Percentiles rank a stretch among this genome's conserved stretches.
phyloP scores from a whole-genome alignment of 1,140 invertebrate genomes.

The Drosophila bipectinata region DNA sequence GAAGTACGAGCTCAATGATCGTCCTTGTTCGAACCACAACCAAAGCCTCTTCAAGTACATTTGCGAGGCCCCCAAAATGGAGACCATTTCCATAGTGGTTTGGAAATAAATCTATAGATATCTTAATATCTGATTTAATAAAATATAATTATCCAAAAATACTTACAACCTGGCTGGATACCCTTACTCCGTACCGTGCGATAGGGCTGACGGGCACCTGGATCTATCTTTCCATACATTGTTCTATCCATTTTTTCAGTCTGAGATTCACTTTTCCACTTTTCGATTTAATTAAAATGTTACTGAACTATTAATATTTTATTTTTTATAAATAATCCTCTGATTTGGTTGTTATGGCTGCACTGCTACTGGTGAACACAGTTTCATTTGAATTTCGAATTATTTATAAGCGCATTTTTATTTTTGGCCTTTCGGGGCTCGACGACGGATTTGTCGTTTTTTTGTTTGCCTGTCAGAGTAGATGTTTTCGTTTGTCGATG shows the following conservation, averaged over 20 bases:
- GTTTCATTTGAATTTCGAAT: conserved; percentile 50
- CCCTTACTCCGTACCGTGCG: conserved; percentile 90
- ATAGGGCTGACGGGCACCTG: conserved; percentile 91
- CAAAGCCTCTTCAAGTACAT: conserved; percentile 72
- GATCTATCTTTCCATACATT: conserved; percentile 93
- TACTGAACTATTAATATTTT: too few species aligned
- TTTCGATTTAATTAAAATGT: too few species aligned
- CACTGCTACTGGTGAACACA: conserved; percentile 14
- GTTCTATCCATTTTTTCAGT: conserved; percentile 89
- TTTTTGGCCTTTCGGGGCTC: conserved; percentile 70
- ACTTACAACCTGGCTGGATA: conserved; percentile 93
- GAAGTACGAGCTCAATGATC: conserved; percentile 32
- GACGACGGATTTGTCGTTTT: conserved; percentile 71
- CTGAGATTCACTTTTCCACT: conserved; percentile 26
- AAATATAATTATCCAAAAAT: conserved; percentile 3
- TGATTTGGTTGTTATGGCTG: conserved; percentile 13
- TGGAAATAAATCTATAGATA: conserved; percentile 24
- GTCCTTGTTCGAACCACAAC: conserved; percentile 19
- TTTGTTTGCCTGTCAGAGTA: conserved; percentile 67
- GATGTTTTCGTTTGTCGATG: conserved; percentile 43
- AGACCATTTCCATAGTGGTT: conserved; percentile 85
- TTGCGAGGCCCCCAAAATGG: conserved; percentile 85
- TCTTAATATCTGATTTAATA: too few species aligned
- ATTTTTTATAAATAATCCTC: conserved; percentile 14
- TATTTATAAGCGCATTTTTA: conserved; percentile 80